phyloP scores from a whole-genome alignment of 2,888 invertebrate genomes.

The Molorchus minor region DNA sequence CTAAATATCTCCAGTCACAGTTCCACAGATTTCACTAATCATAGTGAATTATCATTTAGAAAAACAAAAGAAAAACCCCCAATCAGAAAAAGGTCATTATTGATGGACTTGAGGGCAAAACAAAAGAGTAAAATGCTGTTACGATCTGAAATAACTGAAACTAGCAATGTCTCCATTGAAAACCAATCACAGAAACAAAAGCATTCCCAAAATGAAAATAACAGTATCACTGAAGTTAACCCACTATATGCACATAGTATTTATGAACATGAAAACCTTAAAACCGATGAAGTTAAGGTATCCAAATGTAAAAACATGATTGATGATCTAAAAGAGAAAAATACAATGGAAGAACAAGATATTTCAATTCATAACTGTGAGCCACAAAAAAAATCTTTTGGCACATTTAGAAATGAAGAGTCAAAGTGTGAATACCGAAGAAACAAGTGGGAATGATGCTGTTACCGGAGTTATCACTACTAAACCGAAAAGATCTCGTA shows the following conservation, averaged over 20 bases:
- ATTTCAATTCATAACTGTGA: too few relatives aligned
- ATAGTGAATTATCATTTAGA: neutral
- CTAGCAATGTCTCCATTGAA: neutral
- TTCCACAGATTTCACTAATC: neutral
- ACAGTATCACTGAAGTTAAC: neutral
- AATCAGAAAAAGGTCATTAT: neutral
- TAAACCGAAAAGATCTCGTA: too few relatives aligned
- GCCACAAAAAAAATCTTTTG: too few relatives aligned
- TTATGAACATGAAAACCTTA: too few relatives aligned
- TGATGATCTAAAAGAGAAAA: neutral
- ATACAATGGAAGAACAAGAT: neutral
- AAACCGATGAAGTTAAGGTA: neutral
- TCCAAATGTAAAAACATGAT: constrained; percentile 6
- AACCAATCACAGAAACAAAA: neutral
- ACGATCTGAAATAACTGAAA: constrained; percentile 11
- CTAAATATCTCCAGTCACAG: neutral
- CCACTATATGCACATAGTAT: neutral
- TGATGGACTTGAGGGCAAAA: neutral
- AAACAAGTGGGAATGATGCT: too few relatives aligned
- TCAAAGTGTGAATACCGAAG: too few relatives aligned
- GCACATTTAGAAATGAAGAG: too few relatives aligned
- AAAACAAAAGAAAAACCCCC: neutral
- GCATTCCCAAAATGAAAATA: neutral
- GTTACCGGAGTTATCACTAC: too few relatives aligned
- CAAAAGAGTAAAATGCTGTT: constrained; percentile 11